Base-by-base conservation (phyloP, 2,797 vertebrate genomes). In the Eupleurogrammus muticus region DNA sequence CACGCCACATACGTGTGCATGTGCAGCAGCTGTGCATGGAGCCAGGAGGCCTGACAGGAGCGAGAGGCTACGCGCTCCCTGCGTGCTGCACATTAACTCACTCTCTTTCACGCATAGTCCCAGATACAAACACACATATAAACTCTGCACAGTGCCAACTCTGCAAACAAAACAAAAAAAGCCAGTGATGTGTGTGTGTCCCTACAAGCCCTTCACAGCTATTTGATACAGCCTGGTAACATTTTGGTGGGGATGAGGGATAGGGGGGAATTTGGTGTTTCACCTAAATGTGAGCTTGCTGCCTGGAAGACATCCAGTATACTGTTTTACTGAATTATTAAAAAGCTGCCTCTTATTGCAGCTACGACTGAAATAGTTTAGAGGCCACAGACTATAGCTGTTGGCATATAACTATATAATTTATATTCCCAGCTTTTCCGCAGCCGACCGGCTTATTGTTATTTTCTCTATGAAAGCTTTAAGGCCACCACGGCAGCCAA, bases 311-410 rank as follows among this genome's bases (percentile, higher is more conserved):
- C 82, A 87, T 88, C 66, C 75, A 85, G 82, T 74, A 82, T 80
- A 80, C 83, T 78, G 85, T 89, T 90, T 88, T 87, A 86, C 68
- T 92, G 73, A 92, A 93, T 92, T 91, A 92, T 92, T 90, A 89
- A 92, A 36, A 89, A 83, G 72, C 79, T 57, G 75, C 82, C 81
- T 88, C 79, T 88, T 81, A 89, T 87, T 92, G 81, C 83, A 85
- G 69, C 75, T 56, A 60, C 42, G 73, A 83, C 86, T 80, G 83
- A 87, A 92, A 90, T 86, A 88, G 88, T 92, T 91, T 81, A 90
- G 73, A 89, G 77, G 80, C 87, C 83, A 78, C 73, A 77, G 84
- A 89, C 81, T 75, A 75, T 77, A 84, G 83, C 85, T 87, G 59
- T 76, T 81, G 87, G 83, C 88, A 81, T 72, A 66, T 64, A 83